Base-by-base conservation (phyloP, 2,113 vertebrate species). In the Equus quagga region DNA sequence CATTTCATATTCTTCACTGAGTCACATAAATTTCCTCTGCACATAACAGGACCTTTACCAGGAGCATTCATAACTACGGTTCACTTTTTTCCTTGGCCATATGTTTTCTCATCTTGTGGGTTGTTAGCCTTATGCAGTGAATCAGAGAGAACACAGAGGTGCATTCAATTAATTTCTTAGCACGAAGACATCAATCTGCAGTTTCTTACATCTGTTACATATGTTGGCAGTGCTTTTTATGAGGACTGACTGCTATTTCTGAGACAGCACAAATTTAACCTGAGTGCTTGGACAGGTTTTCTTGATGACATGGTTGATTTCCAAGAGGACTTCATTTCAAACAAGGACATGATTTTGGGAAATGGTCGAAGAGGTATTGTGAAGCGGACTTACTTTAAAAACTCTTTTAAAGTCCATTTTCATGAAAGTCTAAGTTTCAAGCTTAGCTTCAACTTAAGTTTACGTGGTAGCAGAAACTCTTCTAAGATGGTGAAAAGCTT, bases 151-250 rank as follows among this genome's bases (percentile, higher is more conserved):
- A 88, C 28, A 96, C 28, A 70, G 44, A 89, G 76, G 64, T 65
- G 46, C 78, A 82, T 95, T 96, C 94, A 94, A 94, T 98, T 96
- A 97, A 93, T 96, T 85, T 92, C 62, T 94, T 91, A 86, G 51
- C 93, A 97, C 84, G 75, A n/a, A 97, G 93, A 51, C 69, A 93
- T 96, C 85, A 76, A 49, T 94, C 78, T 85, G 64, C 69, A 94
- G 46, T 80, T 82, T 94, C 73, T 94, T 82, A 93, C 64, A 76
- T 93, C 44, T 36, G 83, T 85, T 91, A 95, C 46, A 41, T 62
- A 90, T 24, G 46, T 70, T 82, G 83, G 64, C 69, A 95, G 54
- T 79, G 44, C 44, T 67, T 97, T 93, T 94, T 93, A 88, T 81
- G 65, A 96, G 92, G 75, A 62, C 70, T 78, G 82, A 86, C 36